Percentiles rank a stretch among this genome's conserved stretches.
phyloP scores from a whole-genome alignment of 2,113 vertebrate species.

The Callionymus lyra region DNA sequence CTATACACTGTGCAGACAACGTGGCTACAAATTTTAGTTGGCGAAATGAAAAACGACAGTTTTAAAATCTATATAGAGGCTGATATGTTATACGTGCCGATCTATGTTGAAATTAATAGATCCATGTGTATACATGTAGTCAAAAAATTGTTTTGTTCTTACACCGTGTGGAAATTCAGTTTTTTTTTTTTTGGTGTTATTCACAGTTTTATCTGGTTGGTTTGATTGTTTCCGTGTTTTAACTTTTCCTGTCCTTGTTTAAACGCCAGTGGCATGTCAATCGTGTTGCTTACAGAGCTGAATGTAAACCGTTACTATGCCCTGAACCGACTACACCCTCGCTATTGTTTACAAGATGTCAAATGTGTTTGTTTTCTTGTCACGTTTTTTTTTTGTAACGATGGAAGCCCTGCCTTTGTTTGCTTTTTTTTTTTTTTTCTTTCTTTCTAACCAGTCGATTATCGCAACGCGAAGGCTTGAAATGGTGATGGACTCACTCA shows the following conservation, averaged over 20 bases:
- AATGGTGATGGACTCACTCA: constrained; percentile 59
- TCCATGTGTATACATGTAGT: constrained; percentile 23
- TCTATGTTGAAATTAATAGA: constrained; percentile 24
- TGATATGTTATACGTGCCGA: constrained; percentile 32
- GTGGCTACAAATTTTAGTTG: constrained; percentile 39
- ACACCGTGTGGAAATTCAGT: constrained; percentile 10
- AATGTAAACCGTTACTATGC: constrained; percentile 66
- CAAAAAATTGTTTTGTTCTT: constrained; percentile 23
- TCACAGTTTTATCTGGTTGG: constrained; percentile 37
- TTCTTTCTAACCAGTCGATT: constrained; percentile 35
- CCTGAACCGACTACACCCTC: constrained; percentile 44
- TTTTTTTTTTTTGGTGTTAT: constrained; percentile 37
- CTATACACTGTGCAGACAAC: constrained; percentile 58
- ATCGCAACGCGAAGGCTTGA: constrained; percentile 66
- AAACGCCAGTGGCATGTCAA: constrained; percentile 62
- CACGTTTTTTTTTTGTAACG: constrained; percentile 23
- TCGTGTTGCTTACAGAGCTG: constrained; percentile 58
- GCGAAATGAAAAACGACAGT: no score
- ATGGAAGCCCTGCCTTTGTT: constrained; percentile 50
- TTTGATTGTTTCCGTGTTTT: constrained; percentile 47
- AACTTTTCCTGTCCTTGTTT: constrained; percentile 28
- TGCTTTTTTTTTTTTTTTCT: constrained; percentile 38
- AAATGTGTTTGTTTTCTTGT: constrained; percentile 44
- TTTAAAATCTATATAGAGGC: constrained; percentile 11
- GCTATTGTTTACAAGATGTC: constrained; percentile 65